Conservation (phyloP, 2,797 vertebrate genomes). For the Novumbra hubbsi region DNA sequence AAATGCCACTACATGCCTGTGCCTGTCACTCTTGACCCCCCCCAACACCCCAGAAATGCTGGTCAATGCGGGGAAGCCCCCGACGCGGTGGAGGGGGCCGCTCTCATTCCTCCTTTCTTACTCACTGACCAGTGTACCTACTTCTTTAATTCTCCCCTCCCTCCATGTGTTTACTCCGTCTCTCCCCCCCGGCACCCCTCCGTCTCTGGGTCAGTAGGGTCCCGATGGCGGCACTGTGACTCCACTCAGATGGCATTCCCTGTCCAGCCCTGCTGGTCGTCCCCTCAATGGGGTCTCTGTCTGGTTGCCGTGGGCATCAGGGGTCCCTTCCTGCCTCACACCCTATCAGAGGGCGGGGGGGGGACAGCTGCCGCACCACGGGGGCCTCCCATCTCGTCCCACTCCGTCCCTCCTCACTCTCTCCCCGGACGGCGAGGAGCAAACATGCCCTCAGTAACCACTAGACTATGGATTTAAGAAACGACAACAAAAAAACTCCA, state of each 20-base stretch:
- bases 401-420: slow-evolving; percentile 63
- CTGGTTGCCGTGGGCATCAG: slow-evolving; percentile 47
- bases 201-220: slow-evolving; percentile 41
- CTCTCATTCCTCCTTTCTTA: background rate
- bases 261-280: slow-evolving; percentile 3
- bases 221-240: slow-evolving; percentile 62
- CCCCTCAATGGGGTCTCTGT: slow-evolving; percentile 75
- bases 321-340: slow-evolving; percentile 57
- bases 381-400: slow-evolving; percentile 61
- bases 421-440: slow-evolving; percentile 13
- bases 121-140: background rate
- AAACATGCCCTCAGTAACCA: slow-evolving; percentile 39
- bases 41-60: background rate
- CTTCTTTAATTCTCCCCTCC: background rate
- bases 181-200: slow-evolving; percentile 4
- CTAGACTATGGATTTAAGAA: slow-evolving; percentile 3
- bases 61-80: background rate
- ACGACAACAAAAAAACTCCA: background rate
- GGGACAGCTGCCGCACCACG: slow-evolving; percentile 66
- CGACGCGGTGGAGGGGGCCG: background rate
- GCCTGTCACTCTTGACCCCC: slow-evolving; percentile 1
- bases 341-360: slow-evolving; percentile 49
- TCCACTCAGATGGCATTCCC: slow-evolving; percentile 70
- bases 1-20: background rate
- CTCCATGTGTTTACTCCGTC: background rate